Evolutionary conservation across 2,113 vertebrate species (phyloP).

Genomic region (Martes martes): DNA sequence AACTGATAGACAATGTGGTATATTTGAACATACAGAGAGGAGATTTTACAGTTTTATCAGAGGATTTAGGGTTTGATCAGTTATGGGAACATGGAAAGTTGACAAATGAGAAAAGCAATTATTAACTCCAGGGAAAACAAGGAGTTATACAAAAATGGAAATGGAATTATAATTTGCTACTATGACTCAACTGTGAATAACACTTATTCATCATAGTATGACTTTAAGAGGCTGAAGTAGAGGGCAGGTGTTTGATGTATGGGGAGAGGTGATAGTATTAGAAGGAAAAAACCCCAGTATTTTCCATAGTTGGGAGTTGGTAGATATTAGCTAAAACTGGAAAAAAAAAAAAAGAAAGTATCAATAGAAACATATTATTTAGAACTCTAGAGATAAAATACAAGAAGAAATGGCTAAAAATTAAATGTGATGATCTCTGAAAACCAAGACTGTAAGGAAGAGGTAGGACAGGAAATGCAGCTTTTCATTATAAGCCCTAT

Average conservation of each 20-base stretch:
- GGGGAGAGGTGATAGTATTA: neutral
- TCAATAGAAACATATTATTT: neutral
- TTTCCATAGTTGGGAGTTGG: neutral
- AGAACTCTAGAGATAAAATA: neutral
- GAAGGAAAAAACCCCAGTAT: neutral
- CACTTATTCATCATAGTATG: neutral
- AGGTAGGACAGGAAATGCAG: neutral
- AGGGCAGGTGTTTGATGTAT: neutral
- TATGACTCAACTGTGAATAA: neutral
- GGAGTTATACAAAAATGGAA: neutral
- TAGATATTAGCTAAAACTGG: neutral
- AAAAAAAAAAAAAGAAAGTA: neutral
- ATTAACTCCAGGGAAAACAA: neutral
- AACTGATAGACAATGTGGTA: neutral
- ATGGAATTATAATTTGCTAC: neutral
- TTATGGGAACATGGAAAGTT: neutral
- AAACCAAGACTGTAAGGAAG: neutral
- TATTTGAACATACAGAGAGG: neutral
- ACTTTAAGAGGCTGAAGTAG: neutral
- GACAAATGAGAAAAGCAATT: conserved; percentile 29
- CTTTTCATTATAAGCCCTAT: neutral
- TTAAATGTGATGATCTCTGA: neutral
- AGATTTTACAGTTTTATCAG: neutral
- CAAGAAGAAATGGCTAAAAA: conserved; percentile 5
- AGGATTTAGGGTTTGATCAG: neutral